Base-by-base conservation (phyloP, 2,888 invertebrate genomes). In the Meiosimyza platycephala region DNA sequence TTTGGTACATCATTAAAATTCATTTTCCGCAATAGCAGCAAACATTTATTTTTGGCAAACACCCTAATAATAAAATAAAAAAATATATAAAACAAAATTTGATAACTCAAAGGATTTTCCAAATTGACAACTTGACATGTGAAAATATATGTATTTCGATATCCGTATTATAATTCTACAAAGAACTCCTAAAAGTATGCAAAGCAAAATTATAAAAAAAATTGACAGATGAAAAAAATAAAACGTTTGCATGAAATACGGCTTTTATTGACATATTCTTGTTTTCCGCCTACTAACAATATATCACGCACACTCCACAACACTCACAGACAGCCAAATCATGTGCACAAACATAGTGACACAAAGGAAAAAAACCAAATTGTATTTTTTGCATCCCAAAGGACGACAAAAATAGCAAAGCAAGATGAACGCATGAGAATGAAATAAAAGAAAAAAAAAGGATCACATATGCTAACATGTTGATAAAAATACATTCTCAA, bases 111-210 rank as follows among this genome's bases (percentile, higher is more conserved):
- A 59, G 47, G 57, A 59, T 18, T 50, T 54, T 11, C 18, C 48
- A 59, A 50, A 57, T 59, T 68, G 15, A 68, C 59, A 68, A 50
- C 48, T 50, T 48, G 68, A 50, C 68, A 68, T 47, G 55, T 48
- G 50, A 57, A 22, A 22, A 50, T 59, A 68, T 13, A n/a, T n/a
- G n/a, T n/a, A 59, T 68, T 28, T 67, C 54, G 15, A 40, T 57
- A 50, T 59, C 28, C 50, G 50, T 28, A 3, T 3, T 28, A 28
- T 28, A 28, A 28, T 28, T 28, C 28, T 4, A 63, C 33, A 15
- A 54, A 11, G 55, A 3, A 18, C 22, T 57, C 13, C 28, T n/a
- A 40, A 16, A 65, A 51, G 59, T 48, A 18, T 22, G 55, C 9
- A 40, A 63, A 47, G 16, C 12, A 54, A 47, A 55, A 54, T 66